Base-by-base conservation (phyloP, 2,888 invertebrate species). In the Drosophila meridionalis region DNA sequence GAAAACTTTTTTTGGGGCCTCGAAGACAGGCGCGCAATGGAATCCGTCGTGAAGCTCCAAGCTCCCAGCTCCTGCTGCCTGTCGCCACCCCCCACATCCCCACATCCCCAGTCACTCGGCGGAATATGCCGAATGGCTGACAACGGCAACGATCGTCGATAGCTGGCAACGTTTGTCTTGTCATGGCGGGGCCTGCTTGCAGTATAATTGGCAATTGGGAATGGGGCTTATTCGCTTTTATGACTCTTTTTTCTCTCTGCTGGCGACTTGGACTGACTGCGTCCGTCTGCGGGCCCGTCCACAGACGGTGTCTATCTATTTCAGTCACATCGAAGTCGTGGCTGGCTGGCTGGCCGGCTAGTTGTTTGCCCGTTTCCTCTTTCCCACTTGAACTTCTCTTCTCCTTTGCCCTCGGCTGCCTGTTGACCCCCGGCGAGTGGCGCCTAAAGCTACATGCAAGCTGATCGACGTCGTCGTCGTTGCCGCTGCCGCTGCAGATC, bases 181-280 rank as follows among this genome's bases (percentile, higher is more conserved):
- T 82, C 74, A 48, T 69, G 69, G 66, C 62, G 74, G 66, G 55
- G 63, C 34, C 69, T 66, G 75, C 73, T 45, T 42, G 77, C 71
- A 76, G 83, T 81, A 90, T 89, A 89, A 90, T 90, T 89, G 90
- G 90, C 91, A 85, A 89, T 90, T 83, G 90, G 84, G 77, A 90
- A 80, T 87, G 83, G 85, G 82, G 82, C 80, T 78, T 77, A 77
- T 78, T 83, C 80, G 77, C 56, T 83, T 90, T 90, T 89, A 87
- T 90, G 90, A 90, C 81, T 87, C 69, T 87, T 82, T 80, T 72
- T 67, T 58, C 56, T 30, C 56, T 32, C 56, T 65, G 36, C 55
- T 55, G 55, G 64, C 71, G 63, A 63, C 62, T 64, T 58, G 48
- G 61, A 78, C 78, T 58, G 71, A 60, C 73, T 76, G 57, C 62